phyloP scores from a whole-genome alignment of 2,113 vertebrate genomes.

The Syrmaticus mikado region DNA sequence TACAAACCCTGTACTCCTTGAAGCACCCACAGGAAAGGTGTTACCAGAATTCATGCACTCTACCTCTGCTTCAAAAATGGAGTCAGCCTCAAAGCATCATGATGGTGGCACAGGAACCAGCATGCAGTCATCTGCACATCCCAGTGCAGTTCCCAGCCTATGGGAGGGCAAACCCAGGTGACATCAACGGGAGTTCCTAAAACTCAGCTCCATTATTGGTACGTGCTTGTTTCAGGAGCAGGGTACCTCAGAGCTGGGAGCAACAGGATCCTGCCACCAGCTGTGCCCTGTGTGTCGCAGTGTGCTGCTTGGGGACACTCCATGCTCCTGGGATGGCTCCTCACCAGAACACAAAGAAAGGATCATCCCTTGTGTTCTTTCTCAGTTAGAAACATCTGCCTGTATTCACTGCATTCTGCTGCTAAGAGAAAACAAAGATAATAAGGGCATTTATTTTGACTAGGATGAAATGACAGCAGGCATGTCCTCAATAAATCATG shows the following conservation, averaged over 20 bases:
- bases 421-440: background rate
- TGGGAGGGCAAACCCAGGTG: fast-evolving
- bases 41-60: background rate
- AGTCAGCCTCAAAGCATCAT: background rate
- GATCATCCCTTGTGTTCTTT: background rate
- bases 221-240: too few relatives aligned
- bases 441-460: background rate
- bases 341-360: background rate
- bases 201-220: background rate
- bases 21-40: background rate
- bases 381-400: background rate
- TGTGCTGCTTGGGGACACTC: too few relatives aligned
- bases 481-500: background rate
- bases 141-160: fast-evolving
- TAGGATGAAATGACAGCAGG: background rate
- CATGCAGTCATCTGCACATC: background rate
- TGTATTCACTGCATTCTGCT: background rate
- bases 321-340: background rate
- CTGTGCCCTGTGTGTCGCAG: too few relatives aligned
- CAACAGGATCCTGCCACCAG: too few relatives aligned
- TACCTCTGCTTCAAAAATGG: background rate
- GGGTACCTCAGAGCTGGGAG: too few relatives aligned
- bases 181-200: background rate
- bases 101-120: background rate
- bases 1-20: background rate